These are phyloP conservation scores for Euura lappo DNA, from an alignment of 1,140 invertebrate genomes.

Conservation along the genomic window DNA sequence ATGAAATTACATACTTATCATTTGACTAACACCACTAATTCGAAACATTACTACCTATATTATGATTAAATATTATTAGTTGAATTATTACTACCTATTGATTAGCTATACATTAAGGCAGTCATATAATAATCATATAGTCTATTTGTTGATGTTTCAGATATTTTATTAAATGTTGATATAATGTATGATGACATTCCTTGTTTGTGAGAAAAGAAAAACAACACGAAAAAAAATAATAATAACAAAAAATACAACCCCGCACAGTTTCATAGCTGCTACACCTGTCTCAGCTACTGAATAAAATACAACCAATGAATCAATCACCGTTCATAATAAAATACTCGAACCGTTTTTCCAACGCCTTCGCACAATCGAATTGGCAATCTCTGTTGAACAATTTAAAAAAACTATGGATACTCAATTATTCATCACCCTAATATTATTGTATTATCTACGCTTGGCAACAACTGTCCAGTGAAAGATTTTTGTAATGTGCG, in stretches of 20 bases:
- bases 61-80: conserved; percentile 35
- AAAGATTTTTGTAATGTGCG: not conserved
- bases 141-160: conserved; percentile 60
- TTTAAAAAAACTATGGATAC: not conserved
- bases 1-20: not conserved
- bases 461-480: conserved; percentile 28
- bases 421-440: not conserved
- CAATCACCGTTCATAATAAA: not conserved
- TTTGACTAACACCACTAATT: too few relatives aligned
- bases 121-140: conserved; percentile 55
- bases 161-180: conserved; percentile 61
- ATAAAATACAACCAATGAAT: conserved; percentile 16
- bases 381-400: conserved; percentile 28
- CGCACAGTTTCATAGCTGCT: conserved; percentile 42
- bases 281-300: conserved; percentile 39
- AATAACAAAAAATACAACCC: not conserved
- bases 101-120: conserved; percentile 46
- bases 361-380: conserved; percentile 45
- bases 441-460: conserved; percentile 12
- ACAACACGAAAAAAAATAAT: conserved; percentile 21
- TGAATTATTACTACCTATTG: conserved; percentile 37
- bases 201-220: conserved; percentile 44
- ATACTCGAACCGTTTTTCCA: conserved; percentile 10
- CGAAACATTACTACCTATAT: not conserved
- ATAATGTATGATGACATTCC: conserved; percentile 59